These are phyloP conservation scores for Planococcus citri DNA, from an alignment of 1,140 invertebrate species.

Conservation along the genomic window DNA sequence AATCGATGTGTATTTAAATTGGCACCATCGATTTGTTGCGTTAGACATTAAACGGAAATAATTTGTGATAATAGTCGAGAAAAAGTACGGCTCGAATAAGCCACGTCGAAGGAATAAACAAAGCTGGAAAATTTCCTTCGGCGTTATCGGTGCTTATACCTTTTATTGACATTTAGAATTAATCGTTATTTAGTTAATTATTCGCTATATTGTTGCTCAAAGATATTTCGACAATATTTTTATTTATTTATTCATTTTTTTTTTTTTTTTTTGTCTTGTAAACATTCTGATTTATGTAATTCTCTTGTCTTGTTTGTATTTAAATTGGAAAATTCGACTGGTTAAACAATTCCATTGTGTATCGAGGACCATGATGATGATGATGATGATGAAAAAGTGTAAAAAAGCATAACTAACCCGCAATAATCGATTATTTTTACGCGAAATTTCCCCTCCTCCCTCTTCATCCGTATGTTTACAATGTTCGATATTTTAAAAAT, in stretches of 20 bases:
- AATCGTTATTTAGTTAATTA: not conserved
- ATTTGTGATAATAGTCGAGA: slow-evolving; percentile 7
- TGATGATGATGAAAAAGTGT: not conserved
- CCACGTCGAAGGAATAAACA: not conserved
- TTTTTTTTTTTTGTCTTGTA: not conserved
- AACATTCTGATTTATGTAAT: not conserved
- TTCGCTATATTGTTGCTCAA: not conserved
- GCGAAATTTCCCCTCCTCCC: too few species aligned
- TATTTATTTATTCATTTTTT: too few species aligned
- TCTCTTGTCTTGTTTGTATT: not conserved
- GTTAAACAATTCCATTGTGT: not conserved
- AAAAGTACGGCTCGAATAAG: slow-evolving; percentile 2
- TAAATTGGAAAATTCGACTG: not conserved
- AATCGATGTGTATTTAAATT: not conserved
- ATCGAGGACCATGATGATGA: not conserved
- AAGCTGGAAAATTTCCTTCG: too few species aligned
- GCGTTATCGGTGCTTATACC: not conserved
- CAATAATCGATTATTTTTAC: too few species aligned
- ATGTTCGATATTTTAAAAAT: too few species aligned
- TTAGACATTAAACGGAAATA: not conserved
- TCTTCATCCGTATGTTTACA: too few species aligned
- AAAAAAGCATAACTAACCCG: not conserved
- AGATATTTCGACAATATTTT: not conserved
- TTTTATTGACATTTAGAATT: slow-evolving; percentile 1
- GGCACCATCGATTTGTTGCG: not conserved